Conservation (phyloP, 23 tunicate species). For the Ascidia mentula region DNA sequence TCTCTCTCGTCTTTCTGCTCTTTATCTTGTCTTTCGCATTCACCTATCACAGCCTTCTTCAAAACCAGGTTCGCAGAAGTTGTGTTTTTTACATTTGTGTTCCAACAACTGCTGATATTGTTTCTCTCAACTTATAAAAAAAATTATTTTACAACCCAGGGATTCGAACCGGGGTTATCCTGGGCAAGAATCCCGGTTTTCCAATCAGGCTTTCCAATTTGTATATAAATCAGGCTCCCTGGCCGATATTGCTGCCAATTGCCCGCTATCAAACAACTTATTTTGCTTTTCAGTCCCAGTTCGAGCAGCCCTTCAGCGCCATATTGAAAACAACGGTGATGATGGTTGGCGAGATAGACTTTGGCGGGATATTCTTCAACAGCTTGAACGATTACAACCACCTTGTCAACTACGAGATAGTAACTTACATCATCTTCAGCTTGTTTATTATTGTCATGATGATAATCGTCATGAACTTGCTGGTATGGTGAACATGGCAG, state of each 20-base stretch:
- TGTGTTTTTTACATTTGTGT: no score
- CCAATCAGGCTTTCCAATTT: no score
- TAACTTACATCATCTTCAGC: constrained; percentile 69
- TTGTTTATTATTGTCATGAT: constrained; percentile 84
- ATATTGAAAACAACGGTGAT: constrained; percentile 77
- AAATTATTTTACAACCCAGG: no score
- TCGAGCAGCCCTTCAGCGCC: constrained; percentile 61
- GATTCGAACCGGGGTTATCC: no score
- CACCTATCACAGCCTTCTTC: constrained; percentile 69
- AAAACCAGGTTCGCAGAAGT: constrained; percentile 56
- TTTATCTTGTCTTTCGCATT: constrained; percentile 79
- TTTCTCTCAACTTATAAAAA: no score
- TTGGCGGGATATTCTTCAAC: constrained; percentile 67
- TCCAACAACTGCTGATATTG: no score
- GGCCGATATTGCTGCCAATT: no score
- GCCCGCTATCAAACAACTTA: no score
- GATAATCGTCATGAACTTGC: constrained; percentile 80
- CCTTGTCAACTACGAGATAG: constrained; percentile 41
- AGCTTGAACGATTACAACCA: constrained; percentile 27
- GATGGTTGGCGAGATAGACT: constrained; percentile 90
- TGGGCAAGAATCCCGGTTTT: no score
- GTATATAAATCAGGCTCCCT: no score
- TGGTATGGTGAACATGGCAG: constrained; percentile 41
- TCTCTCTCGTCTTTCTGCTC: constrained; percentile 68
- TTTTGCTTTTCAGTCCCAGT: constrained; percentile 75